These are phyloP conservation scores for Trinectes maculatus DNA, from an alignment of 2,113 vertebrate genomes.

Conservation along the genomic window DNA sequence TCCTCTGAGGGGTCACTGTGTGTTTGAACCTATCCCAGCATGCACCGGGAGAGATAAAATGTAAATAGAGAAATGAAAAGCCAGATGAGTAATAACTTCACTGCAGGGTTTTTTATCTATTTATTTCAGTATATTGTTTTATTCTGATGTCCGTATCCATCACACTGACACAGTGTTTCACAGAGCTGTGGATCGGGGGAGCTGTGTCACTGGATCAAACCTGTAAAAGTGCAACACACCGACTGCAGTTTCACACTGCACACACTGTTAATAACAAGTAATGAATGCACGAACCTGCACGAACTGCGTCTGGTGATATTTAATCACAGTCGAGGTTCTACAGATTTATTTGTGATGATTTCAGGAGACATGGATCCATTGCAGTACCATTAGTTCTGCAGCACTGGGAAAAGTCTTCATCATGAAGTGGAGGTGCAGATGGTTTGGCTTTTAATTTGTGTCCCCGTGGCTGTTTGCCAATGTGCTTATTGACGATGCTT, in stretches of 20 bases:
- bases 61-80: not conserved
- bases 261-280: slow-evolving; percentile 12
- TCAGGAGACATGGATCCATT: not conserved
- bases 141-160: slow-evolving; percentile 22
- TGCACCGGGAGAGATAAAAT: not conserved
- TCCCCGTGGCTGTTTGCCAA: slow-evolving; percentile 9
- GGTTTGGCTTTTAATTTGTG: not conserved
- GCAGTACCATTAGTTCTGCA: not conserved
- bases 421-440: not conserved
- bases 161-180: not conserved
- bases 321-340: slow-evolving; percentile 14
- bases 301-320: slow-evolving; percentile 12
- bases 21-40: slow-evolving; percentile 5
- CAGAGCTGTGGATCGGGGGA: not conserved
- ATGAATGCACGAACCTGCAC: slow-evolving; percentile 33
- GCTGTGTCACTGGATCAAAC: not conserved
- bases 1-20: not conserved
- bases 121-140: not conserved
- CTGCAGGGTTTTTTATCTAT: not conserved
- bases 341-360: not conserved
- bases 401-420: slow-evolving; percentile 8
- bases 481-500: slow-evolving; percentile 24
- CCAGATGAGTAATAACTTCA: slow-evolving; percentile 3
- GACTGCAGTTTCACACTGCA: not conserved
- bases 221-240: too few relatives aligned